Base-by-base conservation (phyloP, 2,888 invertebrate species). In the Trissolcus brochymenae region DNA sequence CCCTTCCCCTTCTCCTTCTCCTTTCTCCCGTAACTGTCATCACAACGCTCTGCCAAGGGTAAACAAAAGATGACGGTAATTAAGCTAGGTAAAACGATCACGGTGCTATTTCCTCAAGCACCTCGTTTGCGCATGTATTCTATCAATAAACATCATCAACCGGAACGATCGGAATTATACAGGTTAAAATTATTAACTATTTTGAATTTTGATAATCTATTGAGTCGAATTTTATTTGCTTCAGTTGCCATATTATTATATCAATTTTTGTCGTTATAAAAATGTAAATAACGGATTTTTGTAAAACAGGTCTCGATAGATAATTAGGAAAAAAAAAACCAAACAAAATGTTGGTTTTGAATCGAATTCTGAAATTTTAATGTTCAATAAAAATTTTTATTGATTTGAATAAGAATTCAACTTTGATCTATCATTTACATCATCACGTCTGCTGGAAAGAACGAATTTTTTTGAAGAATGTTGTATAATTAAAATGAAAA, bases 1-100 rank as follows among this genome's bases (percentile, higher is more conserved):
- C 46, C 46, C 46, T 1, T 2, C 16, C 46, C 46, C 46, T 16
- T 6, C 25, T 6, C 46, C 19, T 19, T 19, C 19, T 19, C 19
- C 1, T 19, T 16, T 29, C 62, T 60, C 62, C 62, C 53, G 53
- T 71, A 66, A 64, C 73, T 68, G 78, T 57, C 72, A 54, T 62
- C 68, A 17, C 43, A 56, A 67, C 77, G 76, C 78, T 68, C 78
- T 64, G 78, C 76, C 80, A 71, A 66, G 80, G 76, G 81, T 76
- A 79, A 80, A 79, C 79, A 80, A 80, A 79, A 81, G 78, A 80
- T 79, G 80, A 62, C 59, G 76, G 79, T 81, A 81, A 81, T 81
- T 81, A 80, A 81, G 81, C 79, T 70, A 72, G 66, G 73, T 57
- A 53, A 62, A 72, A 54, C 70, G 64, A 61, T 65, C 70, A 56